A percentile compares a stretch with the other conserved stretches of the same genome.
phyloP scores from a whole-genome alignment of 2,797 vertebrate species.

The Cyprinodon diabolis region DNA sequence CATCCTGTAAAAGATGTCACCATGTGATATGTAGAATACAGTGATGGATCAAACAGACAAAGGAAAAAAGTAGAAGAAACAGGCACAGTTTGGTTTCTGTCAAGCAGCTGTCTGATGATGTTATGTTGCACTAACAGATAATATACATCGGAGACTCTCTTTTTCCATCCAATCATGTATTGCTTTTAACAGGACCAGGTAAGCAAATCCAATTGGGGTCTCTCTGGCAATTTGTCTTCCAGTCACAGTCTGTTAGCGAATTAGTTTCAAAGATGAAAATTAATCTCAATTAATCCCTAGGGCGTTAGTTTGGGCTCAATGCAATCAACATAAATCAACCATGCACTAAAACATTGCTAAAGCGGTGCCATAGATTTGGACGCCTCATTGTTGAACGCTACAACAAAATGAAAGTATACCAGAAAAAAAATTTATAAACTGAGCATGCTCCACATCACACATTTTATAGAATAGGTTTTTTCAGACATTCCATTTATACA shows the following conservation, averaged over 20 bases:
- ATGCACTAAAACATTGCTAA: conserved; percentile 63
- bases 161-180: conserved; percentile 54
- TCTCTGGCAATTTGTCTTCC: conserved; percentile 71
- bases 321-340: conserved; percentile 64
- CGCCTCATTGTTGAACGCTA: neutral
- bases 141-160: conserved; percentile 34
- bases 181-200: conserved; percentile 60
- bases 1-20: conserved; percentile 20
- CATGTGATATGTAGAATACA: conserved; percentile 25
- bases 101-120: conserved; percentile 15
- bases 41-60: conserved; percentile 21
- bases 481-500: neutral
- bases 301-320: conserved; percentile 55
- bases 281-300: conserved; percentile 76
- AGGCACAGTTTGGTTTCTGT: conserved; percentile 5
- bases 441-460: neutral
- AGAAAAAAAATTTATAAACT: neutral
- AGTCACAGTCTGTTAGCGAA: conserved; percentile 74
- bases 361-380: conserved; percentile 17
- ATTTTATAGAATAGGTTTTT: neutral
- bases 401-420: neutral
- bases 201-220: conserved; percentile 73
- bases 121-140: conserved; percentile 15
- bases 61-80: conserved; percentile 7
- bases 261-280: conserved; percentile 73